phyloP scores from a whole-genome alignment of 2,888 invertebrate genomes.

The Entomobrya proxima region DNA sequence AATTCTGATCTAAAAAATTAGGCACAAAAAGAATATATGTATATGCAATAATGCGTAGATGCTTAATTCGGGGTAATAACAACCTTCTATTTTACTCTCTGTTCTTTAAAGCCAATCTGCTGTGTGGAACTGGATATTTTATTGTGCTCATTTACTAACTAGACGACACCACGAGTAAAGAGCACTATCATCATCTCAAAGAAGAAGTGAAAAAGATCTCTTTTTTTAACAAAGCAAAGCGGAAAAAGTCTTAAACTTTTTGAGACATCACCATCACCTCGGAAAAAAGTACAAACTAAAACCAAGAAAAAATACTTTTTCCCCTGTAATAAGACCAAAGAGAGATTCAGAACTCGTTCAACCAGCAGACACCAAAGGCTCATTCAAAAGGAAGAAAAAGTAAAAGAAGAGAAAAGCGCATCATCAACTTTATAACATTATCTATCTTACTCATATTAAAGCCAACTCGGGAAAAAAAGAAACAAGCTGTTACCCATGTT shows the following conservation, averaged over 20 bases:
- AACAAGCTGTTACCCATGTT: conserved; percentile 68
- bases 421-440: conserved; percentile 40
- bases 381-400: conserved; percentile 40
- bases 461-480: conserved; percentile 23
- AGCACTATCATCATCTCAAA: not conserved
- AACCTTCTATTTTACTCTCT: not conserved
- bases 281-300: conserved; percentile 4
- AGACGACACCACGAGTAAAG: not conserved
- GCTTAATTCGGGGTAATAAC: conserved; percentile 21
- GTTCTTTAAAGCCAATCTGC: conserved; percentile 28
- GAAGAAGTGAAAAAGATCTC: not conserved
- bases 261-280: conserved; percentile 3
- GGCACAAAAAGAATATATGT: not conserved
- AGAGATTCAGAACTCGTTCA: too few species aligned
- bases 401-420: conserved; percentile 24
- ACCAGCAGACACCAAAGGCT: not conserved
- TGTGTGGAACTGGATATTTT: not conserved
- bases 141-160: conserved; percentile 31
- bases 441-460: not conserved
- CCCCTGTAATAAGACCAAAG: conserved; percentile 2
- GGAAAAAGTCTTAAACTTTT: conserved; percentile 46
- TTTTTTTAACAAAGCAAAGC: conserved; percentile 37
- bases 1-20: not conserved
- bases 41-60: not conserved
- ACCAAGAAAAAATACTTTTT: conserved; percentile 33